These are phyloP conservation scores for Cheirogaleus medius DNA, from an alignment of 2,113 vertebrate species.

Conservation along the genomic window DNA sequence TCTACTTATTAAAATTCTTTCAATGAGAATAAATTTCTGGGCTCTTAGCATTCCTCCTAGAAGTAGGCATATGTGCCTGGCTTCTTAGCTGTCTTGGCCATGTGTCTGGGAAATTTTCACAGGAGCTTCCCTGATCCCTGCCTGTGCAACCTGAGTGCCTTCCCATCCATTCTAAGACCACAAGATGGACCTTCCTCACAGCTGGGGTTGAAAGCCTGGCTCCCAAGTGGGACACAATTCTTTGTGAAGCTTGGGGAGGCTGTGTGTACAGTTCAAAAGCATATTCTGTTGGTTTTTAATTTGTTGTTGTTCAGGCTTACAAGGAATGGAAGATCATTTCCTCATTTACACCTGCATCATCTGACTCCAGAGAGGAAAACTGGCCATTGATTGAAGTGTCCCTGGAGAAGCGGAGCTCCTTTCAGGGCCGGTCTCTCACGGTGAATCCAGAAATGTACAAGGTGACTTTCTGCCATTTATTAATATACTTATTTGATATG, in stretches of 20 bases:
- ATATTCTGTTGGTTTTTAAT: slow-evolving; percentile 34
- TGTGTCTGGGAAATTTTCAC: neutral
- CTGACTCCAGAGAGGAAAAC: slow-evolving; percentile 57
- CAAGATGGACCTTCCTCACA: neutral
- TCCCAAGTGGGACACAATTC: neutral
- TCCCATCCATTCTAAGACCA: neutral
- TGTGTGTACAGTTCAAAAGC: neutral
- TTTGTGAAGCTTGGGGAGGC: neutral
- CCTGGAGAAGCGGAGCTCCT: slow-evolving; percentile 75
- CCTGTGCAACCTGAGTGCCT: neutral
- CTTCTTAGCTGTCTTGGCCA: neutral
- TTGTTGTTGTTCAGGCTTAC: slow-evolving; percentile 80
- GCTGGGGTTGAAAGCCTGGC: neutral
- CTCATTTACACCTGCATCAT: slow-evolving; percentile 77
- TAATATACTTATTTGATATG: neutral
- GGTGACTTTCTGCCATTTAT: slow-evolving; percentile 74
- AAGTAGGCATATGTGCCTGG: neutral
- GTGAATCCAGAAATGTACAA: slow-evolving; percentile 88
- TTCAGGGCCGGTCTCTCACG: slow-evolving; percentile 57
- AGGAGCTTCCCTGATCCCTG: neutral
- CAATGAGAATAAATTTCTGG: neutral
- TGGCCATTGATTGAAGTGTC: slow-evolving; percentile 78
- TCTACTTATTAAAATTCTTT: neutral
- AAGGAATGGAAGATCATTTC: slow-evolving; percentile 91
- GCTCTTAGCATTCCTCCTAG: neutral